Evolutionary conservation across 2,888 invertebrate genomes (phyloP).

Genomic region (Chrysina gloriosa): DNA sequence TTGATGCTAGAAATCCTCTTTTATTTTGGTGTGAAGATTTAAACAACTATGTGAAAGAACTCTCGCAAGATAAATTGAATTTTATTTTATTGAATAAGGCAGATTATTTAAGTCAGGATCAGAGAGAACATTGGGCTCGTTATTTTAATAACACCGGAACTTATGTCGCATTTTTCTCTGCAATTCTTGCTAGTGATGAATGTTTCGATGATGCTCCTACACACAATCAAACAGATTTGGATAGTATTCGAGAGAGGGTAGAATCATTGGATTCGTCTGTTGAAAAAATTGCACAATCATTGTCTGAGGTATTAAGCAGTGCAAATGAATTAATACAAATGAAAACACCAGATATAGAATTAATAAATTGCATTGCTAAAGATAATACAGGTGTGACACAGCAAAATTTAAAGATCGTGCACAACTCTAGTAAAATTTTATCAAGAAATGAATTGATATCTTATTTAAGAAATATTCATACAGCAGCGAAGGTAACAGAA

Average conservation of each 20-base stretch:
- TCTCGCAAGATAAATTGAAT: slow-evolving; percentile 77
- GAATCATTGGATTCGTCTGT: slow-evolving; percentile 69
- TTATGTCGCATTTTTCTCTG: slow-evolving; percentile 91
- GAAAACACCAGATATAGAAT: slow-evolving; percentile 40
- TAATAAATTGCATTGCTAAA: not conserved
- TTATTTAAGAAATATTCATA: slow-evolving; percentile 75
- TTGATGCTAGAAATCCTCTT: slow-evolving; percentile 96
- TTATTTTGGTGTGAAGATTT: slow-evolving; percentile 89
- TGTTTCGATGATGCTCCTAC: slow-evolving; percentile 49
- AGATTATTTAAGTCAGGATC: slow-evolving; percentile 85
- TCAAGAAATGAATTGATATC: slow-evolving; percentile 77
- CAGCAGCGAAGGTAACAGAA: slow-evolving; percentile 64
- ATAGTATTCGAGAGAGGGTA: slow-evolving; percentile 68
- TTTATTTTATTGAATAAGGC: slow-evolving; percentile 95
- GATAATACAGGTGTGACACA: not conserved
- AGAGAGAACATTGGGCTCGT: slow-evolving; percentile 85
- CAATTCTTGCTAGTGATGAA: slow-evolving; percentile 71
- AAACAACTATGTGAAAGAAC: slow-evolving; percentile 85
- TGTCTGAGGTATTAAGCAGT: slow-evolving; percentile 69
- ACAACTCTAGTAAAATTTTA: slow-evolving; percentile 72
- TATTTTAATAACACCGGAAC: slow-evolving; percentile 81
- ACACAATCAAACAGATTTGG: slow-evolving; percentile 53
- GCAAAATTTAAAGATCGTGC: not conserved
- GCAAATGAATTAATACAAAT: slow-evolving; percentile 60
- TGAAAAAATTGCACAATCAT: slow-evolving; percentile 68